phyloP scores from a whole-genome alignment of 2,113 vertebrate species.

The Dicerorhinus sumatrensis region DNA sequence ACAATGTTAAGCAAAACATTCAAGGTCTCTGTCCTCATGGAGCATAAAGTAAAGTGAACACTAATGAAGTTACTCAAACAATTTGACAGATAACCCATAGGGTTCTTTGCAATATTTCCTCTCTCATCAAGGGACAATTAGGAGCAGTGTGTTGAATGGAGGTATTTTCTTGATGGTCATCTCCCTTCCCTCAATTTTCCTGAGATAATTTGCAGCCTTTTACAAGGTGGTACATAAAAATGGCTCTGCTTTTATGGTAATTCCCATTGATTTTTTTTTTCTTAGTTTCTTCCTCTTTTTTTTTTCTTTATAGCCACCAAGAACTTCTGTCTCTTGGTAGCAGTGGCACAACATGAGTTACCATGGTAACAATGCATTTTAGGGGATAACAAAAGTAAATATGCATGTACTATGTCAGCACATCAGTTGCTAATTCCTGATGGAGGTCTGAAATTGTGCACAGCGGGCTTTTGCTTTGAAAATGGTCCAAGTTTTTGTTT shows the following conservation, averaged over 20 bases:
- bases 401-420: constrained; percentile 61
- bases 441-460: constrained; percentile 48
- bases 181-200: neutral
- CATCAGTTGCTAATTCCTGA: constrained; percentile 67
- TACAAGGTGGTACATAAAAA: neutral
- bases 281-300: neutral
- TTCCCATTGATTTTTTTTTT: constrained; percentile 60
- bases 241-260: constrained; percentile 48
- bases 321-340: constrained; percentile 61
- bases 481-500: constrained; percentile 68
- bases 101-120: neutral
- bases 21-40: neutral
- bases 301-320: neutral
- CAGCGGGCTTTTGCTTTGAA: constrained; percentile 67
- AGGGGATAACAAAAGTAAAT: constrained; percentile 72
- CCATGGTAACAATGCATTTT: constrained; percentile 71
- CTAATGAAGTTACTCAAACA: neutral
- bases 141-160: neutral
- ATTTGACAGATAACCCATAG: neutral
- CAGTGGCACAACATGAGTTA: constrained; percentile 52
- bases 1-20: neutral
- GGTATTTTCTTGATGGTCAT: neutral
- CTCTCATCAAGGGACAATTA: neutral
- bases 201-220: neutral
- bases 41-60: constrained; percentile 6